Percentiles rank a stretch among this genome's conserved stretches.
Conservation (phyloP, 2,888 invertebrate genomes). For the Venusia cambrica region DNA sequence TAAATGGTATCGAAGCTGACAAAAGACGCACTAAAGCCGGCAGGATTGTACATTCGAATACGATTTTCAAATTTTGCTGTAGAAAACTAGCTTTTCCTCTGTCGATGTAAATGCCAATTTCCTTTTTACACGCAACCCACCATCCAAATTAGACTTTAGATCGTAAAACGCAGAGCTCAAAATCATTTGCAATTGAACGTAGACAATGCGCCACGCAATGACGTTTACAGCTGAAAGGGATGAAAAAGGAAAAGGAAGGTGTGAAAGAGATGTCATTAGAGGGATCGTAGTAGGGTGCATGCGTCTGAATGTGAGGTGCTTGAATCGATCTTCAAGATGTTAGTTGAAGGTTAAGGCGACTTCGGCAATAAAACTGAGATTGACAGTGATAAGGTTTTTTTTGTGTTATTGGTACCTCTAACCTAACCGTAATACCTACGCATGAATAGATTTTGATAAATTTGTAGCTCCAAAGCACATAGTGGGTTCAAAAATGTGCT, state of each 20-base stretch:
- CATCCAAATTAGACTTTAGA: constrained; percentile 42
- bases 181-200: constrained; percentile 36
- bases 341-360: constrained; percentile 34
- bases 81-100: constrained; percentile 78
- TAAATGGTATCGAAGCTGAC: not conserved
- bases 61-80: constrained; percentile 71
- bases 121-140: constrained; percentile 48
- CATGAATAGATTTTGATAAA: no score
- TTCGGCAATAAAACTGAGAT: constrained; percentile 17
- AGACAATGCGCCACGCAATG: constrained; percentile 79
- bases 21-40: constrained; percentile 36
- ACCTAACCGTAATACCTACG: no score
- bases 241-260: constrained; percentile 35
- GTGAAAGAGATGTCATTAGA: constrained; percentile 48
- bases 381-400: constrained; percentile 3
- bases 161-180: constrained; percentile 34
- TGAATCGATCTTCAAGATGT: constrained; percentile 74
- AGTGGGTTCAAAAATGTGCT: no score
- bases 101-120: constrained; percentile 77
- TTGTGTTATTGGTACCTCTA: no score
- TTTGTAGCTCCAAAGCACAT: no score
- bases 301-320: constrained; percentile 50
- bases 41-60: constrained; percentile 53
- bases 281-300: constrained; percentile 69
- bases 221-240: constrained; percentile 67